Base-by-base conservation (phyloP, 2,888 invertebrate species). In the Yponomeuta sedellus region DNA sequence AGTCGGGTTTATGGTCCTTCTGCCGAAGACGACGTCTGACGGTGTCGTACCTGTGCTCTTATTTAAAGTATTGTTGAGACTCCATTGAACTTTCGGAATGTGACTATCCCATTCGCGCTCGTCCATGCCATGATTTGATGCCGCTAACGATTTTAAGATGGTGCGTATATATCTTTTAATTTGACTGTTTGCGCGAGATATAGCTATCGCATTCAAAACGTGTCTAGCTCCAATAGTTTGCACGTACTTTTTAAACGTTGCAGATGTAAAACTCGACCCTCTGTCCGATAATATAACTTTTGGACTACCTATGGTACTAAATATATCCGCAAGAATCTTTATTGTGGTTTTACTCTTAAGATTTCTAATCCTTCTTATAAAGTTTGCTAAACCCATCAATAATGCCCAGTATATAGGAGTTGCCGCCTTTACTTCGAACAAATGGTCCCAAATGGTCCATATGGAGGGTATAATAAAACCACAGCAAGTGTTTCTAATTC, bases 381-480 rank as follows among this genome's bases (percentile, higher is more conserved):
- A 57, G 0, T 59, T 70, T 70, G 12, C 65, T 69, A 57, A 69
- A 71, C 6, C 64, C 64, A 40, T 72, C 71, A 16, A 70, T 67
- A 3, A 72, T 66, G 0, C 61, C 71, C 16, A 71, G 68, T 28
- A 71, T 67, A n/a, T 71, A 70, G 4, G 67, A 67, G 39, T 71
- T 70, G 1, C 71, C 69, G 1, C 19, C 34, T 44, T 70, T 70
- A 28, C 70, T 70, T 10, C 57, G n/a, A 5, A 68, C 16, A 20
- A 70, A 70, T 25, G 69, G 70, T 5, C 69, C 70, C 10, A 70
- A 19, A 64, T 70, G 70, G 63, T 70, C 69, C 16, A 66, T 67
- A 20, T 69, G 70, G 1, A 68, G 11, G n/a, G 65, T 65, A 57
- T 19, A 71, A 67, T 66, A 68, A 66, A 20, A 75, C 67, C 6